phyloP scores from a whole-genome alignment of 2,113 vertebrate species.

The Otocyon megalotis region DNA sequence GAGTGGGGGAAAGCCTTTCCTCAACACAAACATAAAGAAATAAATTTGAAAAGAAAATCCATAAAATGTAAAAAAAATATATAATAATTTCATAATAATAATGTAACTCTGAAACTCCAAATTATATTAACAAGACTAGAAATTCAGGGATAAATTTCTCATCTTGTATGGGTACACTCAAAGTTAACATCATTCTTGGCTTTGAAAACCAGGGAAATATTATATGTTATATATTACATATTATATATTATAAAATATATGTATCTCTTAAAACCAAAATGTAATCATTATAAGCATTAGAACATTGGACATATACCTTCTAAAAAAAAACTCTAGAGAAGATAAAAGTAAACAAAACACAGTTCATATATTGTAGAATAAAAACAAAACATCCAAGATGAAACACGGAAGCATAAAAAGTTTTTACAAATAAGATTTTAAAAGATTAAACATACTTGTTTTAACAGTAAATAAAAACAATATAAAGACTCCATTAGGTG shows the following conservation, averaged over 20 bases:
- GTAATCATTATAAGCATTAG: not conserved
- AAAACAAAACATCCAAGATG: not conserved
- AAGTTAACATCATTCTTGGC: not conserved
- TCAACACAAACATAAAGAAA: not conserved
- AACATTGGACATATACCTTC: not conserved
- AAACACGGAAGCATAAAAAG: not conserved
- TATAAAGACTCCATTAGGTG: not conserved
- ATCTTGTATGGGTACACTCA: not conserved
- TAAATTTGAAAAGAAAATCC: not conserved
- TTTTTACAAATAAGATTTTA: not conserved
- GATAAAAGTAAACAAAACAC: not conserved
- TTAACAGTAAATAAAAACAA: not conserved
- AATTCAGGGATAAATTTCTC: not conserved
- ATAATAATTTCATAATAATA: not conserved
- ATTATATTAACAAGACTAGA: not conserved
- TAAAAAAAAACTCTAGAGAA: not conserved
- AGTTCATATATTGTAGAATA: not conserved
- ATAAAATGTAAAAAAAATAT: not conserved
- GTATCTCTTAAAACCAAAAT: not conserved
- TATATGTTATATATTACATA: too few species aligned
- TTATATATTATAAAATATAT: not conserved
- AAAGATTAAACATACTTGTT: not conserved
- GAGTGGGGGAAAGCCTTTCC: not conserved
- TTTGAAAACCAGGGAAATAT: not conserved
- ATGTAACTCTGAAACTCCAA: not conserved